Evolutionary conservation across 2,797 vertebrate species (phyloP).

Genomic region (Heliangelus exortis): DNA sequence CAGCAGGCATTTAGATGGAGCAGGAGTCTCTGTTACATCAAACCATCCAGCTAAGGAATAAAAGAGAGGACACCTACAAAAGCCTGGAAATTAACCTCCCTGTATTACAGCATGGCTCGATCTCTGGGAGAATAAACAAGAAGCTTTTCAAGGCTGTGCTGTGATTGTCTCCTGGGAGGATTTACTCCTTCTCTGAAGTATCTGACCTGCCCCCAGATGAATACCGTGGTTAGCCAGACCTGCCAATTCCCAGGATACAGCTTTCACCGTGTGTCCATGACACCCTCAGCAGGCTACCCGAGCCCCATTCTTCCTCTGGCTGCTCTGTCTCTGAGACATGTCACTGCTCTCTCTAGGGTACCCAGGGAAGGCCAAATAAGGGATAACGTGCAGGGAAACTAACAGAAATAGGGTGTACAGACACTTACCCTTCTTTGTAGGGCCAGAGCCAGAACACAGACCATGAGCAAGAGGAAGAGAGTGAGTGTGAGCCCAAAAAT

Average conservation of each 20-base stretch:
- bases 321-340: background rate
- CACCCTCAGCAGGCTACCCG: background rate
- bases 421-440: conserved; percentile 71
- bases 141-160: background rate
- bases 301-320: background rate
- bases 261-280: background rate
- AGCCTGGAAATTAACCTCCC: background rate
- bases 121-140: background rate
- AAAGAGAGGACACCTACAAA: background rate
- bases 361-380: background rate
- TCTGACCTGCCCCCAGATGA: background rate
- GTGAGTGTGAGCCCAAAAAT: conserved; percentile 44
- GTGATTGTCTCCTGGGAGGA: background rate
- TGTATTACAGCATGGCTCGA: background rate
- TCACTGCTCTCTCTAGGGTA: background rate
- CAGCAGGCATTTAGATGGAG: background rate
- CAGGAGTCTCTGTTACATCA: background rate
- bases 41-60: background rate
- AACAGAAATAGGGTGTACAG: background rate
- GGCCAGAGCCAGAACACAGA: conserved; percentile 44
- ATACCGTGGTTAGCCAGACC: background rate
- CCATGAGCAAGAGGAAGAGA: conserved; percentile 26
- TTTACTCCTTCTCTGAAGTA: background rate
- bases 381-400: background rate
- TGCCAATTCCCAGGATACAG: background rate